Base-by-base conservation (phyloP, 1,140 invertebrate species). In the Ctenoplectra terminalis region DNA sequence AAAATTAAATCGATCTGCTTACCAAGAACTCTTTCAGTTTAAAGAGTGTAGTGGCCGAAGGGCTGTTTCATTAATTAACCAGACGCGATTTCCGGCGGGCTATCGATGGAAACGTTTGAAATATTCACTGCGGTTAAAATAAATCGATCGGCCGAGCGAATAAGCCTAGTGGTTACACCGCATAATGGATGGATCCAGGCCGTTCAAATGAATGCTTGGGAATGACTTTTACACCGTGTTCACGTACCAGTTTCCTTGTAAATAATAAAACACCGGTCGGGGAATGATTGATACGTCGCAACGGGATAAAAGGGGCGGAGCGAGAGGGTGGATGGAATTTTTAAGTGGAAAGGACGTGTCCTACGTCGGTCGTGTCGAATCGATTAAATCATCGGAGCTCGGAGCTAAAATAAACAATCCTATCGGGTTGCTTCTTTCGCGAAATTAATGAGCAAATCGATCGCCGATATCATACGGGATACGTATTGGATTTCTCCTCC, bases 121-220 rank as follows among this genome's bases (percentile, higher is more conserved):
- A 72, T 61, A 79, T 72, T 79, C 31, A 72, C 20, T 34, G 20
- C 17, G 9, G 4, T 34, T 23, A 40, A 79, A 61, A 50, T 50
- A 71, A 61, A 72, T 58, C 34, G 17, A 60, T 60, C 40, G 4
- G 20, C 6, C 23, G 23, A 9, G 31, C 6, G 26, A n/a, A 7
- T 31, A 13, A 23, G 9, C 54, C 13, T 11, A 20, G 40, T 6
- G 67, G 71, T 72, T 40, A 48, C 46, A 1, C 1, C 7, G 31
- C 29, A 79, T 79, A 79, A 79, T 79, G 54, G n/a, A 58, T 26
- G 54, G 2, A 29, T 23, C 8, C 9, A 7, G 46, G 15, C 31
- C 29, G 15, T 15, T 26, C 4, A 15, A 69, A 69, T 20, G 37
- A 13, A 34, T 17, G 64, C 6, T 34, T 37, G 48, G 61, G 72